These are phyloP conservation scores for Drosophila setifemur DNA, from an alignment of 1,140 invertebrate species.

Conservation along the genomic window DNA sequence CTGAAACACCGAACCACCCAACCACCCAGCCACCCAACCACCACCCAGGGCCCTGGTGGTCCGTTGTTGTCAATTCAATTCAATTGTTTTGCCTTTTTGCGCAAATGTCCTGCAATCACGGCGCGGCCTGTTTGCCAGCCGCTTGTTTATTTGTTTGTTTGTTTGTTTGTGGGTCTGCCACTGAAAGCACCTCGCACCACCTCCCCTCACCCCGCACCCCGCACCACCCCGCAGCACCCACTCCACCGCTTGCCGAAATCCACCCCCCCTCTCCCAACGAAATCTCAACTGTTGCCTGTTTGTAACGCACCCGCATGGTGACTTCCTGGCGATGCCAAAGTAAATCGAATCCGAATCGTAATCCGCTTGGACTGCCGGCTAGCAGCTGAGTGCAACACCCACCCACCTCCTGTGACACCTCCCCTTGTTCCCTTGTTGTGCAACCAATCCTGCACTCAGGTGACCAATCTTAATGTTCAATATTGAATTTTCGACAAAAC, in stretches of 20 bases:
- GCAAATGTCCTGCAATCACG: slow-evolving; percentile 74
- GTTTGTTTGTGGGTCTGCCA: slow-evolving; percentile 34
- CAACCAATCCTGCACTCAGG: slow-evolving; percentile 18
- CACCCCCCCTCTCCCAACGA: background rate
- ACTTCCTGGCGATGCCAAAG: slow-evolving; percentile 49
- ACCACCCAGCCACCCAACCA: background rate
- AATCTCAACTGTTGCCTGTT: slow-evolving; percentile 50
- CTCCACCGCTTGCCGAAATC: background rate
- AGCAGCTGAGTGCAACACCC: slow-evolving; percentile 47
- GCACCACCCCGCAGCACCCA: background rate
- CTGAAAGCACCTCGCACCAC: slow-evolving; percentile 12
- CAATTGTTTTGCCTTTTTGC: slow-evolving; percentile 78
- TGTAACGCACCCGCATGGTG: slow-evolving; percentile 48
- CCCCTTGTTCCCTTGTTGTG: background rate
- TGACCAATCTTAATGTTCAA: slow-evolving; percentile 42
- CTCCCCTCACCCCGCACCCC: background rate
- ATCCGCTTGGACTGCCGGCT: slow-evolving; percentile 45
- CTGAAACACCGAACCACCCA: background rate
- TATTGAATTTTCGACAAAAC: slow-evolving; percentile 15
- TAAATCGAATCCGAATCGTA: slow-evolving; percentile 66
- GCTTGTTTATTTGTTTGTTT: slow-evolving; percentile 73
- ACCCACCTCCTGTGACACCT: background rate
- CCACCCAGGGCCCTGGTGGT: slow-evolving; percentile 5
- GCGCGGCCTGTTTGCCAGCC: slow-evolving; percentile 56
- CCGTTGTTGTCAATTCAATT: slow-evolving; percentile 67